phyloP scores from a whole-genome alignment of 2,113 vertebrate genomes.

The Machaerirhynchus nigripectus region DNA sequence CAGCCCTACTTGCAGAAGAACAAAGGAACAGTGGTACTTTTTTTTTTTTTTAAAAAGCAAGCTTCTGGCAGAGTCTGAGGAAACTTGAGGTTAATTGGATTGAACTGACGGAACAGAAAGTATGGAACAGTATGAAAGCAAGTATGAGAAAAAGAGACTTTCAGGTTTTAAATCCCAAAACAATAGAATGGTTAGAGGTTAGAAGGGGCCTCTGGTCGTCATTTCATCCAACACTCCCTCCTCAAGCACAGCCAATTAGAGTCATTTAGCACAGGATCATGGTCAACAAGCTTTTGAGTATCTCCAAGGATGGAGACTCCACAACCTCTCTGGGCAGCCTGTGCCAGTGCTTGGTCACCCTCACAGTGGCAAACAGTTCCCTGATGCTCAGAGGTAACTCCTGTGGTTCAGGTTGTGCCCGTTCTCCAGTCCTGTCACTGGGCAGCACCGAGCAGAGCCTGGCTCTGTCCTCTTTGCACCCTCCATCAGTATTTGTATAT shows the following conservation, averaged over 20 bases:
- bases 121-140: neutral
- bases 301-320: neutral
- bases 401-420: neutral
- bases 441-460: neutral
- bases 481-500: neutral
- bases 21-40: neutral
- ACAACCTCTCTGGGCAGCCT: neutral
- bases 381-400: neutral
- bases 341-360: neutral
- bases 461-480: neutral
- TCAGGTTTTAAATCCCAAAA: neutral
- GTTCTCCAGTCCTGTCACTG: neutral
- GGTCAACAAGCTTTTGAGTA: neutral
- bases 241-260: neutral
- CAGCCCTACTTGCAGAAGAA: neutral
- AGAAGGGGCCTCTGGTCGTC: neutral
- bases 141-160: neutral
- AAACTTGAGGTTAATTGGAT: neutral
- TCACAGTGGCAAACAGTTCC: rapidly evolving
- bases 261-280: neutral
- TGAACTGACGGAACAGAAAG: neutral
- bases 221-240: neutral
- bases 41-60: neutral
- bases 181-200: neutral
- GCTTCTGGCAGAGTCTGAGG: neutral